phyloP scores from a whole-genome alignment of 2,888 invertebrate genomes.

The Frankliniella intonsa region DNA sequence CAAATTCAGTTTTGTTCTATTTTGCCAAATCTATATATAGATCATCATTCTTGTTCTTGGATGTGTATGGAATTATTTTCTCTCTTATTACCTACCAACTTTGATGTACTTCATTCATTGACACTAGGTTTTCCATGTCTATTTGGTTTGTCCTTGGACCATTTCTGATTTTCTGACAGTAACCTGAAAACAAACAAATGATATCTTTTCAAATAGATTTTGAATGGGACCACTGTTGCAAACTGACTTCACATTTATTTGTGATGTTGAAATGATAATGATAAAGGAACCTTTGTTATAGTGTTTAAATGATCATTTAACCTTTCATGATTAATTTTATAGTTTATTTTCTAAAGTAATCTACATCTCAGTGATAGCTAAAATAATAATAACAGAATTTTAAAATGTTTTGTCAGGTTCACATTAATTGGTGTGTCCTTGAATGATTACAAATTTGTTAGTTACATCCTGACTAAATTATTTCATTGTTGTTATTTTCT shows the following conservation, averaged over 20 bases:
- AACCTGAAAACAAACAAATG: too few species aligned
- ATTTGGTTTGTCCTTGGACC: too few species aligned
- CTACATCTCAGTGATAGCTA: too few species aligned
- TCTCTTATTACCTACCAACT: not conserved
- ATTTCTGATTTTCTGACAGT: too few species aligned
- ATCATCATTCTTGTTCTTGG: too few species aligned
- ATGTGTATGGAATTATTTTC: not conserved
- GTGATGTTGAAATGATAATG: not conserved
- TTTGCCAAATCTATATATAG: too few species aligned
- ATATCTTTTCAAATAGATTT: not conserved
- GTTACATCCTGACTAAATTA: not conserved
- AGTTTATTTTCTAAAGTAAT: not conserved
- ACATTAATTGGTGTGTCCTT: too few species aligned
- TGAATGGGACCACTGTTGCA: conserved; percentile 18
- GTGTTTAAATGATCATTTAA: not conserved
- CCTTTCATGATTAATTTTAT: not conserved
- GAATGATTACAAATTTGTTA: not conserved
- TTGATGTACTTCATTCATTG: not conserved
- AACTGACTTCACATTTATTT: conserved; percentile 6
- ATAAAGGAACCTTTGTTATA: not conserved
- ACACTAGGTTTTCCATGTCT: too few species aligned
- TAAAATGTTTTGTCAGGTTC: not conserved
- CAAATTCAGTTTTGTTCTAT: too few species aligned
- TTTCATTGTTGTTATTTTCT: too few species aligned
- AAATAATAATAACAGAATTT: not conserved